Evolutionary conservation across 2,797 vertebrate genomes (phyloP).

Genomic region (Sebastes glaucus): DNA sequence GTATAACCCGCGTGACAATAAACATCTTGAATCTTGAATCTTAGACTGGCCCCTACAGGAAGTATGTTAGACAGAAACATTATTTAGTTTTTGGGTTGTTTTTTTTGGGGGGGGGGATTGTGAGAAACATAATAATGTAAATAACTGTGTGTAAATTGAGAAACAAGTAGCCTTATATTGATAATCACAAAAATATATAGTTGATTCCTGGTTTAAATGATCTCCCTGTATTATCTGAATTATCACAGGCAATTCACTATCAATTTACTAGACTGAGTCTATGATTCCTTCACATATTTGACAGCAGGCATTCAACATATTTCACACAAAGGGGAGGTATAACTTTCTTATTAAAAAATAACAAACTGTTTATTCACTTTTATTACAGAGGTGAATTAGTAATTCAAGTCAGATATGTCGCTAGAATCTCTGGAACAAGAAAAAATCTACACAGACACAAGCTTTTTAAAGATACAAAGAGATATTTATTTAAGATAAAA

Average conservation of each 20-base stretch:
- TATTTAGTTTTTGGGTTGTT: neutral
- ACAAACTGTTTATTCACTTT: neutral
- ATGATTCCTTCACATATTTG: neutral
- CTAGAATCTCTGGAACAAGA: neutral
- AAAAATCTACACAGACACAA: neutral
- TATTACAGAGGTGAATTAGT: neutral
- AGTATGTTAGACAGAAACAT: no score
- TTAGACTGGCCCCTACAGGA: no score
- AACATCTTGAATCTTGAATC: no score
- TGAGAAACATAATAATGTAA: neutral
- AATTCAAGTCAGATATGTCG: neutral
- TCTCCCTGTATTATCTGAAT: no score
- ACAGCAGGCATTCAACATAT: neutral
- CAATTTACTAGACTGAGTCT: neutral
- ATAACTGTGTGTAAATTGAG: no score
- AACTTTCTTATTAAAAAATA: neutral
- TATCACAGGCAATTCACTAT: no score
- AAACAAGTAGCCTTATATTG: no score
- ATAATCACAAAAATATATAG: no score
- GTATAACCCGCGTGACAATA: no score
- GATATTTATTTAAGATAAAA: neutral
- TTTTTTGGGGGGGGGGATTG: neutral
- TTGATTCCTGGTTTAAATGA: no score
- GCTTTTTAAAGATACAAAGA: neutral
- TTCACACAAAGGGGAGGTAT: neutral